phyloP scores from a whole-genome alignment of 2,888 invertebrate species.

The Aquatica leii region DNA sequence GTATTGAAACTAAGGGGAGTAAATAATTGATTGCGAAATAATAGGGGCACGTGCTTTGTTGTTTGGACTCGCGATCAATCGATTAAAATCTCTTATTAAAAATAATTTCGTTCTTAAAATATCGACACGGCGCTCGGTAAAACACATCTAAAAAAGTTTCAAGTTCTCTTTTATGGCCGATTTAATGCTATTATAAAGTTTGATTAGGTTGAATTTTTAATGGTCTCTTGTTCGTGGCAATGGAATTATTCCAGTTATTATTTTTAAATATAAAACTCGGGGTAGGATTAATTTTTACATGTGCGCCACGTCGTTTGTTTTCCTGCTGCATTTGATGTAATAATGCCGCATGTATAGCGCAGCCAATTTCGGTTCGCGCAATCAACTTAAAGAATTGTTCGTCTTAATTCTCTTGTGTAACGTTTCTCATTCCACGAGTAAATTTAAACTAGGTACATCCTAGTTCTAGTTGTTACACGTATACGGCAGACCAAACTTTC shows the following conservation, averaged over 20 bases:
- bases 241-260: conserved; percentile 27
- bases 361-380: background rate
- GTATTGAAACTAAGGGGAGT: conserved; percentile 16
- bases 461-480: no score
- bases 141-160: background rate
- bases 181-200: conserved; percentile 36
- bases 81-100: no score
- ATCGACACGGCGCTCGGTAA: no score
- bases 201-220: conserved; percentile 37
- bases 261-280: conserved; percentile 25
- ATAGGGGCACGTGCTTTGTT: background rate
- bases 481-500: no score
- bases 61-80: no score
- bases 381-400: conserved; percentile 5
- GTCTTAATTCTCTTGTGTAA: background rate
- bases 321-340: conserved; percentile 16
- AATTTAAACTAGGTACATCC: no score
- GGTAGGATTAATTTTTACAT: conserved; percentile 1
- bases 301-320: conserved; percentile 8
- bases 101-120: no score
- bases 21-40: conserved; percentile 12
- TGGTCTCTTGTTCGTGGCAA: conserved; percentile 22
- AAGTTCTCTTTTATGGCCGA: conserved; percentile 33
- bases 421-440: no score
- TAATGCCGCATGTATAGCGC: conserved; percentile 21